Conservation (phyloP, 2,113 vertebrate genomes). For the Himantopus leucocephalus region DNA sequence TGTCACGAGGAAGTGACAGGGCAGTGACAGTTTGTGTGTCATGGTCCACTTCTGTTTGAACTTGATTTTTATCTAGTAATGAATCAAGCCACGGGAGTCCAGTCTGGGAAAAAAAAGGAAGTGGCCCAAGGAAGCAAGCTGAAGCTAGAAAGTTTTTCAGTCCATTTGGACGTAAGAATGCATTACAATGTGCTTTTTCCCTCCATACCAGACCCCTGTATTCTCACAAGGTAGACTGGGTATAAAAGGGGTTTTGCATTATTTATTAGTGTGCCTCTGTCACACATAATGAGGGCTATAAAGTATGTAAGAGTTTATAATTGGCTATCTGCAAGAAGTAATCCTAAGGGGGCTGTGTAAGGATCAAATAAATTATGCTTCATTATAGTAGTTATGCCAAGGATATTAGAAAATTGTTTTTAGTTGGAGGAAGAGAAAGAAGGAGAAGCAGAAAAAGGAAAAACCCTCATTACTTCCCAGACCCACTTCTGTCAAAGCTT, state of each 20-base stretch:
- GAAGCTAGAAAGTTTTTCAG: slow-evolving; percentile 30
- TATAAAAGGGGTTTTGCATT: slow-evolving; percentile 48
- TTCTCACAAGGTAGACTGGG: slow-evolving; percentile 49
- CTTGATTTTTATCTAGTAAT: slow-evolving; percentile 53
- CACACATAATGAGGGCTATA: slow-evolving; percentile 51
- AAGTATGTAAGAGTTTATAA: slow-evolving; percentile 69
- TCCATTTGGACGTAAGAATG: slow-evolving; percentile 50
- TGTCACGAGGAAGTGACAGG: slow-evolving; percentile 18
- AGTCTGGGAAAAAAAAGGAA: neutral
- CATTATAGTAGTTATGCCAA: slow-evolving; percentile 63
- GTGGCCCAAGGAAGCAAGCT: neutral
- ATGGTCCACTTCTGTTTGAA: slow-evolving; percentile 29
- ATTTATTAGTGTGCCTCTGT: slow-evolving; percentile 67
- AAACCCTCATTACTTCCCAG: neutral
- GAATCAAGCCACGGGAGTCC: slow-evolving; percentile 31
- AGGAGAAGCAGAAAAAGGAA: neutral
- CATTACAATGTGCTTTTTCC: neutral
- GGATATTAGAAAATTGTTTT: slow-evolving; percentile 60
- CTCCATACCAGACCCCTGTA: neutral
- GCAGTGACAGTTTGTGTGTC: neutral
- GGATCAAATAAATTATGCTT: slow-evolving; percentile 68
- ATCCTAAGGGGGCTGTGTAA: slow-evolving; percentile 53
- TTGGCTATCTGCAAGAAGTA: slow-evolving; percentile 52
- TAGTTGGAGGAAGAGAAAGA: slow-evolving; percentile 38
- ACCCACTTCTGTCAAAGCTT: slow-evolving; percentile 11